Evolutionary conservation across 2,113 vertebrate species (phyloP).

Genomic region (Psittacula cyanocephala): DNA sequence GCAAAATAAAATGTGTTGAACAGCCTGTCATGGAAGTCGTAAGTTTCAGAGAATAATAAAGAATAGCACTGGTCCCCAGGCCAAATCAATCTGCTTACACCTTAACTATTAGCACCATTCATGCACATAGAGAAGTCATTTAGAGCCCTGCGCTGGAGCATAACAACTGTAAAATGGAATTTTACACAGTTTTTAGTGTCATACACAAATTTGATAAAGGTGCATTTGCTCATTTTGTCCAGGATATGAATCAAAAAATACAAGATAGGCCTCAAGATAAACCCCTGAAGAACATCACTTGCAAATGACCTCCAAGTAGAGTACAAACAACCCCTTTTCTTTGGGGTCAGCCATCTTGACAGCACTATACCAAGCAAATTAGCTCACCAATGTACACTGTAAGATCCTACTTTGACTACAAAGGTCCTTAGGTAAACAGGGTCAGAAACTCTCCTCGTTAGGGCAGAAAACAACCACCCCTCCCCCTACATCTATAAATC

Average conservation of each 20-base stretch:
- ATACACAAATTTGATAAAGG: neutral
- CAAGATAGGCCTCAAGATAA: neutral
- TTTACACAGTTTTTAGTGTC: neutral
- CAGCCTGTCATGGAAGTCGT: neutral
- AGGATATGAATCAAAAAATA: neutral
- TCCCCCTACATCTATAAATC: neutral
- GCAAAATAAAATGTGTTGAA: neutral
- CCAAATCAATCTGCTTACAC: neutral
- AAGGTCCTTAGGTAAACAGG: neutral
- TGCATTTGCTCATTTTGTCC: fast-evolving
- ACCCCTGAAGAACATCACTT: neutral
- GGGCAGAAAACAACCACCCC: fast-evolving
- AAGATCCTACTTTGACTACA: neutral
- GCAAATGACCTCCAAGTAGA: neutral
- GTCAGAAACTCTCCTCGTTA: neutral
- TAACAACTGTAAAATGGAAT: neutral
- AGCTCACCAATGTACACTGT: no score
- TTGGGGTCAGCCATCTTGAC: neutral
- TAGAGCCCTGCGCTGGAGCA: neutral
- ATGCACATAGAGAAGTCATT: neutral
- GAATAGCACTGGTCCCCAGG: neutral
- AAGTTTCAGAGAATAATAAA: neutral
- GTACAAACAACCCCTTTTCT: neutral
- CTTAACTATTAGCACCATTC: neutral
- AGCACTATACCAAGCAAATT: neutral